phyloP scores from a whole-genome alignment of 2,888 invertebrate genomes.

The Beris chalybata region DNA sequence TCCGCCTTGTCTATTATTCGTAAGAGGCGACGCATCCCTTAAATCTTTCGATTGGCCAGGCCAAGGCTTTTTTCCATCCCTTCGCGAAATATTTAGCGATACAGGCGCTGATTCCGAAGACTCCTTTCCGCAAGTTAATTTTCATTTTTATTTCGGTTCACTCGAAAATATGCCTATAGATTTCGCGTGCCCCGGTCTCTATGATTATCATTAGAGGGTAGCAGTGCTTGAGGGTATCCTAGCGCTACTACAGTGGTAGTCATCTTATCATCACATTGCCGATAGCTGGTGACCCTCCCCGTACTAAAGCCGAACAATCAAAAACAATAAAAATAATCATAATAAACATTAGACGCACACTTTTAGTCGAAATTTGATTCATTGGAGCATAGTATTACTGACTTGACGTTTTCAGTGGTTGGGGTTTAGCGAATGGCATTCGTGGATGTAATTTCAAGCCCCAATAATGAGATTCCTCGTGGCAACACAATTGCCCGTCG shows the following conservation, averaged over 20 bases:
- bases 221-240: background rate
- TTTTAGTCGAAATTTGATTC: slow-evolving; percentile 25
- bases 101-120: slow-evolving; percentile 8
- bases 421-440: background rate
- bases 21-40: background rate
- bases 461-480: background rate
- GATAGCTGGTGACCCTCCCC: slow-evolving; percentile 1
- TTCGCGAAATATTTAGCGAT: background rate
- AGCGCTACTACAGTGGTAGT: background rate
- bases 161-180: background rate
- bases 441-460: background rate
- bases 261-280: slow-evolving; percentile 18
- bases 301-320: background rate
- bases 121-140: slow-evolving; percentile 22
- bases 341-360: slow-evolving; percentile 29
- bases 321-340: slow-evolving; percentile 30
- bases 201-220: slow-evolving; percentile 8
- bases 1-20: slow-evolving; percentile 3
- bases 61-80: background rate
- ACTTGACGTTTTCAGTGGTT: background rate
- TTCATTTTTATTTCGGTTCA: slow-evolving; percentile 24
- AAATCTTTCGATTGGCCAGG: background rate
- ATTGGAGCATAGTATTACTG: slow-evolving; percentile 26
- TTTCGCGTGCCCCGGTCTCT: background rate
- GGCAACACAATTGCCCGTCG: background rate